Percentiles rank a stretch among this genome's conserved stretches.
Conservation (phyloP, 2,113 vertebrate species). For the Ondatra zibethicus region DNA sequence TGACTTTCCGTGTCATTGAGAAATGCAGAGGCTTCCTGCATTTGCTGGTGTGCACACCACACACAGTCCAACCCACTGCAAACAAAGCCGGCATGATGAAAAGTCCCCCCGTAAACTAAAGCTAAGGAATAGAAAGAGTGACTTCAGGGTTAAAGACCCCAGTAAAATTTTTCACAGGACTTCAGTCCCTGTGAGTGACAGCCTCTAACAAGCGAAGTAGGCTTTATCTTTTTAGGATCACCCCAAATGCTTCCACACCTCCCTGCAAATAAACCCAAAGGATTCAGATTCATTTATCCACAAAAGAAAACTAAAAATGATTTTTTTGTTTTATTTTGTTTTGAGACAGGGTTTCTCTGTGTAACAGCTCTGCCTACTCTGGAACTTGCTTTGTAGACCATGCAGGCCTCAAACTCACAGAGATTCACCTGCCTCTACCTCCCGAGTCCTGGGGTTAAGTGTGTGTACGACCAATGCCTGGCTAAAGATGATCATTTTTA, state of each 20-base stretch:
- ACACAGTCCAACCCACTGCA: neutral
- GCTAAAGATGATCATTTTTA: neutral
- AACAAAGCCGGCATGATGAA: no score
- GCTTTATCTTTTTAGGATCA: neutral
- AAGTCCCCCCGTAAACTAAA: neutral
- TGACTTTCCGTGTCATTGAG: neutral
- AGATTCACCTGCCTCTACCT: neutral
- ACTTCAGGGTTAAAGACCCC: neutral
- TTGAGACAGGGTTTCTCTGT: neutral
- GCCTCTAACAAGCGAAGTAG: neutral
- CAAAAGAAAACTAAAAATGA: neutral
- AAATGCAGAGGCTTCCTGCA: neutral
- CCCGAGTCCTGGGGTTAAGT: no score
- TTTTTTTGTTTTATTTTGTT: neutral
- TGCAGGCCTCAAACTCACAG: neutral
- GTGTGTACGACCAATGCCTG: no score
- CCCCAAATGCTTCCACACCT: neutral
- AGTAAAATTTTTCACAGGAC: neutral
- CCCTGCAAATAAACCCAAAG: neutral
- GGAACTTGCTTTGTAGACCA: neutral
- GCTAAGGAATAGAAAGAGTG: neutral
- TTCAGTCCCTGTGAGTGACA: neutral
- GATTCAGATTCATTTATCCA: neutral
- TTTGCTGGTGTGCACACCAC: neutral
- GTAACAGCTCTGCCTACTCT: neutral